Conservation (phyloP, 1,140 invertebrate genomes). For the Diprion similis region DNA sequence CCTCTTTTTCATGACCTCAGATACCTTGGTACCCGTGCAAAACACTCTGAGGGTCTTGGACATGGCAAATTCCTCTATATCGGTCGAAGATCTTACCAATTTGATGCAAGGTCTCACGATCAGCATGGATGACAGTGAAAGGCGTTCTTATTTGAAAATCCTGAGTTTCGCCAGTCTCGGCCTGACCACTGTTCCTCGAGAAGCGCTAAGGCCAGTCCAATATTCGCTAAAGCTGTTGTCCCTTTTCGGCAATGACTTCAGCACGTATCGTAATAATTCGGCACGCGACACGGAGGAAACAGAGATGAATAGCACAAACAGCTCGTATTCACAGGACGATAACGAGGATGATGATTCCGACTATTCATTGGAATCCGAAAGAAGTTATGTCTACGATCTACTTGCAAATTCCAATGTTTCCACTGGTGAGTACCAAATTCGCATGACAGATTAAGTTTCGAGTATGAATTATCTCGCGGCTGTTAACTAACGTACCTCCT, state of each 20-base stretch:
- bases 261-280: background rate
- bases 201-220: background rate
- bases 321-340: too few relatives aligned
- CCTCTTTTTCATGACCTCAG: background rate
- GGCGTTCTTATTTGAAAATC: background rate
- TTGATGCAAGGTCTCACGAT: background rate
- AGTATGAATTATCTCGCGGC: background rate
- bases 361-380: too few relatives aligned
- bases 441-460: too few relatives aligned
- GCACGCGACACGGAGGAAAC: background rate
- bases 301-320: background rate
- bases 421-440: too few relatives aligned
- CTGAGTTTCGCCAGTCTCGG: conserved; percentile 8
- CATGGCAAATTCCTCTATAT: background rate
- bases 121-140: background rate
- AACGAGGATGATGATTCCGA: too few relatives aligned
- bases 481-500: background rate
- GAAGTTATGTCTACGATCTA: too few relatives aligned
- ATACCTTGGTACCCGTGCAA: background rate
- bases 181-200: background rate
- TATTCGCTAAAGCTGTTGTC: background rate
- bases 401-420: too few relatives aligned
- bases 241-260: conserved; percentile 5
- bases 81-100: background rate
- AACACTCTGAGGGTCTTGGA: background rate